These are phyloP conservation scores for Hucho hucho DNA, from an alignment of 2,113 vertebrate species.

Conservation along the genomic window DNA sequence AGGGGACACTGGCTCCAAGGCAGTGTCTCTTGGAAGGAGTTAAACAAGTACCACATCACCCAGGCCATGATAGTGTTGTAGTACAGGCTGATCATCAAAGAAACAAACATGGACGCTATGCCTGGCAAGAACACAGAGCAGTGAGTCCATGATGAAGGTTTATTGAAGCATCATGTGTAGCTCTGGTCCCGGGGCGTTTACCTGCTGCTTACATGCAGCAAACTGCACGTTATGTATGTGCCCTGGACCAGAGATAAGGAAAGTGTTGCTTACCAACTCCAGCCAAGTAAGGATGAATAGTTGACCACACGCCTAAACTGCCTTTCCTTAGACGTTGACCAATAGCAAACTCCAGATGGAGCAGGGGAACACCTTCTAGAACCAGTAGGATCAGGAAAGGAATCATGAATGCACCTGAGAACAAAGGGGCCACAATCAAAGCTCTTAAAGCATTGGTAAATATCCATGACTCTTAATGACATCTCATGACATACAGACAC, in stretches of 20 bases:
- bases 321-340: conserved; percentile 87
- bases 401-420: conserved; percentile 91
- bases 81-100: conserved; percentile 85
- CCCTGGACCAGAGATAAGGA: not conserved
- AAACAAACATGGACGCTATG: conserved; percentile 86
- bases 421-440: not conserved
- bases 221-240: too few species aligned
- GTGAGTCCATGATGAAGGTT: too few species aligned
- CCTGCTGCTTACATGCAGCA: too few species aligned
- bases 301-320: conserved; percentile 81
- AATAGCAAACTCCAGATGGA: conserved; percentile 90
- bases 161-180: too few species aligned
- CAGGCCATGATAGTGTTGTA: conserved; percentile 93
- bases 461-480: too few species aligned
- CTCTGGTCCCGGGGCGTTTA: not conserved
- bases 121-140: conserved; percentile 61
- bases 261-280: conserved; percentile 79
- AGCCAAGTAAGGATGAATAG: conserved; percentile 81
- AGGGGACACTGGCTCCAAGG: conserved; percentile 88
- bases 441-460: too few species aligned
- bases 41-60: conserved; percentile 72
- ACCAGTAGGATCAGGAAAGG: conserved; percentile 91
- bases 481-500: too few species aligned
- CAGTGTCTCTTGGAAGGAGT: conserved; percentile 75
- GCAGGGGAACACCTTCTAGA: conserved; percentile 86